A percentile compares a stretch with the other conserved stretches of the same genome.
Evolutionary conservation across 1,140 invertebrate genomes (phyloP).

Genomic region (Odontomachus brunneus): DNA sequence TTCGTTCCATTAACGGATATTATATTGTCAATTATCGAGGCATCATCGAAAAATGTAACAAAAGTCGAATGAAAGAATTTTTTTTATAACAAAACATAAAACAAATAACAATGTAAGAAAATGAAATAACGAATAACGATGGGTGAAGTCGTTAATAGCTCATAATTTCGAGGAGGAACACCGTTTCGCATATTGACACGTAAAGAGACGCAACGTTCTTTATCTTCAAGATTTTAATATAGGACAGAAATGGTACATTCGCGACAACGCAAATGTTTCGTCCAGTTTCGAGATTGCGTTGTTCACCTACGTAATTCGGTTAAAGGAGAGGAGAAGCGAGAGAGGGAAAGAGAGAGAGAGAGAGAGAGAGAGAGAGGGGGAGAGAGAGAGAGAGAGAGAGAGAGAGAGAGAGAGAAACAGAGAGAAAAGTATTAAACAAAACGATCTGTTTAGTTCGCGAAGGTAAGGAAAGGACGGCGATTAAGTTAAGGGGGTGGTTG

Average conservation of each 20-base stretch:
- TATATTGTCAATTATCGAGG: not conserved
- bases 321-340: not conserved
- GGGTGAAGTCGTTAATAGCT: not conserved
- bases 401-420: not conserved
- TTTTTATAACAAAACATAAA: not conserved
- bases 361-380: not conserved
- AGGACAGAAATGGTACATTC: not conserved
- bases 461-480: constrained; percentile 35
- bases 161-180: not conserved
- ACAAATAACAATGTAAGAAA: too few species aligned
- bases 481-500: constrained; percentile 79
- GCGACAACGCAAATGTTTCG: constrained; percentile 14
- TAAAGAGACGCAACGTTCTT: not conserved
- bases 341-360: too few species aligned
- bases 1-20: constrained; percentile 5
- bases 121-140: not conserved
- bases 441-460: not conserved
- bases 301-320: too few species aligned
- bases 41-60: constrained; percentile 8
- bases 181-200: not conserved
- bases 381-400: not conserved
- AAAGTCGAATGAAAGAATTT: constrained; percentile 1
- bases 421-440: constrained; percentile 1
- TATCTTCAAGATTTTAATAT: constrained; percentile 13
- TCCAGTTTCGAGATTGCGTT: constrained; percentile 15